Evolutionary conservation across 2,113 vertebrate genomes (phyloP).

Genomic region (Phoxinus phoxinus): DNA sequence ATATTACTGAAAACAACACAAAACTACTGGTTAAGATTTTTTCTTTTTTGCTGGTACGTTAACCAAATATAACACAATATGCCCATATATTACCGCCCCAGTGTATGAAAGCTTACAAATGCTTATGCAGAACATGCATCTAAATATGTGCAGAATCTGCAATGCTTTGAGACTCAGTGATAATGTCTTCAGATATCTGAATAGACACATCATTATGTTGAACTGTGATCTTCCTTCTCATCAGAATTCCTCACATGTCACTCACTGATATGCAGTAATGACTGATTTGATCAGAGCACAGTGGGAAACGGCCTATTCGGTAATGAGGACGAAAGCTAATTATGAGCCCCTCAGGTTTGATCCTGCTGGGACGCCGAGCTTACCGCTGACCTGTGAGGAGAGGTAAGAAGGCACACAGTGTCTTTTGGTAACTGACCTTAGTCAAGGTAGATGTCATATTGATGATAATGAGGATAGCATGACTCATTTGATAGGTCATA

Average conservation of each 20-base stretch:
- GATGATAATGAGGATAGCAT: too few relatives aligned
- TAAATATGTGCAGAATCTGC: slow-evolving; percentile 4
- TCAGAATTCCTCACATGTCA: slow-evolving; percentile 43
- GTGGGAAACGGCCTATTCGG: slow-evolving; percentile 29
- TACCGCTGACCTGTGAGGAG: slow-evolving; percentile 14
- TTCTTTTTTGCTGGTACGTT: neutral
- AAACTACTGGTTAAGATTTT: neutral
- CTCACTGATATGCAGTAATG: slow-evolving; percentile 49
- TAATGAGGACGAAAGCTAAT: slow-evolving; percentile 54
- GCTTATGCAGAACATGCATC: neutral
- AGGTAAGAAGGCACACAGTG: neutral
- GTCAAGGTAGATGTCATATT: neutral
- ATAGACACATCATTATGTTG: slow-evolving; percentile 41
- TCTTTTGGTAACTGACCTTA: neutral
- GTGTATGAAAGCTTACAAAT: neutral
- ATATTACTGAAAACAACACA: neutral
- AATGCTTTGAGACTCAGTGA: slow-evolving; percentile 11
- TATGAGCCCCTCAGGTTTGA: slow-evolving; percentile 39
- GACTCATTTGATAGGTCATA: too few relatives aligned
- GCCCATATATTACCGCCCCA: neutral
- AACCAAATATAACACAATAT: neutral
- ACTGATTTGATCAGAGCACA: slow-evolving; percentile 54
- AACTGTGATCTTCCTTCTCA: slow-evolving; percentile 50
- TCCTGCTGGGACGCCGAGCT: slow-evolving; percentile 12
- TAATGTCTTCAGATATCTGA: slow-evolving; percentile 37